Percentiles rank a stretch among this genome's conserved stretches.
phyloP scores from a whole-genome alignment of 35 echinoderm and acorn worm genomes.

The Strongylocentrotus purpuratus region DNA sequence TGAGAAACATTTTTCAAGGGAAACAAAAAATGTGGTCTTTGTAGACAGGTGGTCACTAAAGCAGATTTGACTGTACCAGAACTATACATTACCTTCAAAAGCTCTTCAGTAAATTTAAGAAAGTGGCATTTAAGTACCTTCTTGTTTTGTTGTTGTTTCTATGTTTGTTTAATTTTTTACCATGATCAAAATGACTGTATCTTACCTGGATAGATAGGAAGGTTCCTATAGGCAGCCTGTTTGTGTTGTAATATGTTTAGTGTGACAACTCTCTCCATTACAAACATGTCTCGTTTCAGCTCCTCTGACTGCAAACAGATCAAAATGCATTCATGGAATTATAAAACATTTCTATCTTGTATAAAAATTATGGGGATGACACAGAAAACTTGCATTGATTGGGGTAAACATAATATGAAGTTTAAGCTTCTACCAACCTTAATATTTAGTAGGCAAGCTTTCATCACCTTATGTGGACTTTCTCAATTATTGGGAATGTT shows the following conservation, averaged over 20 bases:
- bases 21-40: too few relatives aligned
- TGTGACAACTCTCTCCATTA: conserved; percentile 97
- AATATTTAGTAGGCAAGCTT: too few relatives aligned
- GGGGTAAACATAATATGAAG: too few relatives aligned
- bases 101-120: too few relatives aligned
- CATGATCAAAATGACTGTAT: not conserved
- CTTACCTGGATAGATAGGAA: conserved; percentile 78
- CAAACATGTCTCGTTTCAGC: conserved; percentile 83
- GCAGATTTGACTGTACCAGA: too few relatives aligned
- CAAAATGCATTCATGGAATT: not conserved
- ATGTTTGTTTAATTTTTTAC: not conserved
- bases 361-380: not conserved
- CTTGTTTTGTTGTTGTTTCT: not conserved
- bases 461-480: too few relatives aligned
- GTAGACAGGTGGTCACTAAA: too few relatives aligned
- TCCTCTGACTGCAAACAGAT: conserved; percentile 66
- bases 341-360: not conserved
- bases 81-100: too few relatives aligned
- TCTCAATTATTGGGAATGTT: too few relatives aligned
- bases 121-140: not conserved
- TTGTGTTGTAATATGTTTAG: conserved; percentile 94
- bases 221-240: conserved; percentile 88
- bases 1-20: too few relatives aligned
- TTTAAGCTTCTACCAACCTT: too few relatives aligned
- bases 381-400: too few relatives aligned